Evolutionary conservation across 2,797 vertebrate genomes (phyloP).

Genomic region (Rhynchotus rufescens): DNA sequence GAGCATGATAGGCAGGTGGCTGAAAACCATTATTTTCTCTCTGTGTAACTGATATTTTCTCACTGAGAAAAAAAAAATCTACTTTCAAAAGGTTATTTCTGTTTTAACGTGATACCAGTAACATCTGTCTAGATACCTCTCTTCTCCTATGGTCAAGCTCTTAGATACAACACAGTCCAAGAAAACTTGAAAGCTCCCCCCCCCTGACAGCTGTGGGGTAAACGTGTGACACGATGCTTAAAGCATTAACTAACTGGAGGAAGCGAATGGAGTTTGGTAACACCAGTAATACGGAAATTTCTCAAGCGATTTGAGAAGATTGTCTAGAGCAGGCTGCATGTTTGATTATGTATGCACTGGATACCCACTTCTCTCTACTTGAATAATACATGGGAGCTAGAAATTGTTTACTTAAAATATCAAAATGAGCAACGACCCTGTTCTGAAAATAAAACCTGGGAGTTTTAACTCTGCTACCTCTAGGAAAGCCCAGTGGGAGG

Average conservation of each 20-base stretch:
- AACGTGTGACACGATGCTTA: constrained; percentile 5
- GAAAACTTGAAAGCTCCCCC: constrained; percentile 36
- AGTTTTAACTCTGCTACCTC: constrained; percentile 62
- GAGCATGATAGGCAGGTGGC: constrained; percentile 35
- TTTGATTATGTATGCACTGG: constrained; percentile 64
- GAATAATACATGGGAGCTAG: constrained; percentile 72
- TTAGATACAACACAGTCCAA: neutral
- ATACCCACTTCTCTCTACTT: constrained; percentile 50
- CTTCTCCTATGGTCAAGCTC: neutral
- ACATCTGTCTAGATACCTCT: constrained; percentile 27
- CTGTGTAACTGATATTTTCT: constrained; percentile 12
- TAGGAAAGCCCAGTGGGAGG: constrained; percentile 33
- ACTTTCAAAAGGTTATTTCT: constrained; percentile 40
- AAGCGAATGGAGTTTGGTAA: constrained; percentile 60
- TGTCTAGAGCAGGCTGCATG: constrained; percentile 16
- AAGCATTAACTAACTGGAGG: constrained; percentile 71
- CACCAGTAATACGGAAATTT: constrained; percentile 21
- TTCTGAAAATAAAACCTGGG: constrained; percentile 69
- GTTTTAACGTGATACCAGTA: neutral
- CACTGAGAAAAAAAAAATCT: constrained; percentile 16
- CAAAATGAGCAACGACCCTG: constrained; percentile 58
- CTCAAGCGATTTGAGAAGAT: constrained; percentile 44
- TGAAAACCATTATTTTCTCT: constrained; percentile 32
- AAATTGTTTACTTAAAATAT: constrained; percentile 70
- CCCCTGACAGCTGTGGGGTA: constrained; percentile 53